Evolutionary conservation across 2,113 vertebrate species (phyloP), one percentile per base, ranked within the genome.

Genomic region (Chaetodon auriga): DNA sequence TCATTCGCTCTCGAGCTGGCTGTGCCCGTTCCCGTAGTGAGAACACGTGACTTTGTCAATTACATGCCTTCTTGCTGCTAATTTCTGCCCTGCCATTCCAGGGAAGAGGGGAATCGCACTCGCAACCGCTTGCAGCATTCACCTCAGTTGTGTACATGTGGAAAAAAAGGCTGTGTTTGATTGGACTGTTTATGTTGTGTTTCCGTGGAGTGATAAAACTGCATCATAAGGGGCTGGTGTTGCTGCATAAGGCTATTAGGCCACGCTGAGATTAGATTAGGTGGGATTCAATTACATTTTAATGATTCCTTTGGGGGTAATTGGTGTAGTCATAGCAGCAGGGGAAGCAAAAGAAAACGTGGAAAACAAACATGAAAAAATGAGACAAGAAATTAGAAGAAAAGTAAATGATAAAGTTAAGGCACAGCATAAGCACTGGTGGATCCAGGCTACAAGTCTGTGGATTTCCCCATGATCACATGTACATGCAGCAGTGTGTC

Each of bases 31-130:
- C 95, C 96, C 95, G 96, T 96, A 95, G 94, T 93, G 95, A 36
- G 81, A 96, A 95, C 98, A 99, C 97, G 98, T 99, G 97, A 99
- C 97, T 97, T 90, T 93, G 95, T 95, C 97, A 97, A 97, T 98
- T 97, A 97, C 97, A 96, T 95, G 96, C 96, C 96, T 97, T 96
- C 95, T 97, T 93, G 96, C 96, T 95, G 93, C 96, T 96, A 96
- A 96, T 97, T 97, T 96, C 95, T 96, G 69, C 69, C 68, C 63
- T 43, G 65, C 7, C 57, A 73, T 30, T 65, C 91, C 90, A 93
- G 90, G 88, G 10, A 45, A 45, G 43, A 45, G 14, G 10, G 83
- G 85, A 81, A 76, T 83, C 62, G 72, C 92, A 75, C 87, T 95
- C 94, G 93, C 93, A 93, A 95, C 95, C 95, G 88, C 48, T 48